Evolutionary conservation across 2,888 invertebrate species (phyloP), one percentile per base, ranked within the genome.

Genomic region (Suillia variegata): DNA sequence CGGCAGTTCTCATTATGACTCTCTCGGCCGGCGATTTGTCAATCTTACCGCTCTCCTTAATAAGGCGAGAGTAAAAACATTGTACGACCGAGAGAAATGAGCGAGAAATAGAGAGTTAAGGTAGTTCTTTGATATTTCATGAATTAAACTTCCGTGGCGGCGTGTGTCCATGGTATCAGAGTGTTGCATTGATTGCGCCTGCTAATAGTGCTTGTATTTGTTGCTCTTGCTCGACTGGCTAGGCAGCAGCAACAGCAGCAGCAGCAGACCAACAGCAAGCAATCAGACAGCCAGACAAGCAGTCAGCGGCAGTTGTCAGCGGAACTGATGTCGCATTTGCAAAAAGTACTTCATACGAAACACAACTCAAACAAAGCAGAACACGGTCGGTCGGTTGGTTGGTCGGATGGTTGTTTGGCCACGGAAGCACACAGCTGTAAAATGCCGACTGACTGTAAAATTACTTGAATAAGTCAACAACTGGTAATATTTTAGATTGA

Each of bases 141-240:
- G 61, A 64, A 66, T 64, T 59, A 61, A 66, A 64, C 33, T 57
- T 58, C 50, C 57, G 57, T 50, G n/a, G 31, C n/a, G 12, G n/a
- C 20, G 13, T 45, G 51, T 56, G 26, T 34, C 51, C 26, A 47
- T 45, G 52, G 26, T 21, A 38, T n/a, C n/a, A n/a, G n/a, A n/a
- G n/a, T n/a, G n/a, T n/a, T 20, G 26, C 42, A 31, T 13, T 20
- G 31, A 52, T 34, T 22, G 33, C 49, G n/a, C 24, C 47, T 22
- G 24, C 50, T 20, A 33, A 49, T 45, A 45, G 6, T 20, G 45
- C 45, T 45, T 45, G 18, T 45, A 20, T 45, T 45, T 8, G 3
- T 12, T 38, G 38, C 38, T 38, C n/a, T 45, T 17, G 45, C 45
- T 20, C 45, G 45, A 18, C 38, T 45, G 13, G 20, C 45, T 45